Percentiles rank a stretch among this genome's conserved stretches.
phyloP scores from a whole-genome alignment of 2,113 vertebrate species.

The Boulengerochromis microlepis region DNA sequence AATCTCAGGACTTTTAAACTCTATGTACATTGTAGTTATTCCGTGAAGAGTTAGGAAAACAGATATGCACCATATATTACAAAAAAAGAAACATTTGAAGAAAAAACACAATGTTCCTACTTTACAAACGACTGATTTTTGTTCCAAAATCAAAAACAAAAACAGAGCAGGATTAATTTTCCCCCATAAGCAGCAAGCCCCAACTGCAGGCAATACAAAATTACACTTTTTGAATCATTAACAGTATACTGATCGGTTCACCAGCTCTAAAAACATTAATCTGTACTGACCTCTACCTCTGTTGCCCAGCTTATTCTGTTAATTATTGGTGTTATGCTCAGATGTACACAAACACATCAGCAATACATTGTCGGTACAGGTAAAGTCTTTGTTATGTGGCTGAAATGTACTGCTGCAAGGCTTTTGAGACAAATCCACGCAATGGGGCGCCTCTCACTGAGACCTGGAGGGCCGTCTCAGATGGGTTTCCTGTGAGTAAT shows the following conservation, averaged over 20 bases:
- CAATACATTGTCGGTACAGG: constrained; percentile 11
- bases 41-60: constrained; percentile 43
- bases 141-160: constrained; percentile 30
- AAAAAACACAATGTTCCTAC: constrained; percentile 45
- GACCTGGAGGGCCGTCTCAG: constrained; percentile 39
- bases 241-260: constrained; percentile 27
- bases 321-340: constrained; percentile 36
- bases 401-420: constrained; percentile 27
- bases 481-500: constrained; percentile 10
- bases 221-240: constrained; percentile 51
- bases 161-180: constrained; percentile 40
- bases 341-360: constrained; percentile 29
- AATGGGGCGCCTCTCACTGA: constrained; percentile 13
- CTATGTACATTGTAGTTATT: constrained; percentile 49
- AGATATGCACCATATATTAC: constrained; percentile 21
- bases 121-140: constrained; percentile 53
- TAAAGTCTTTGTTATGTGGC: not conserved
- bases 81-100: not conserved
- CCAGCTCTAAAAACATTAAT: constrained; percentile 14
- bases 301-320: constrained; percentile 16
- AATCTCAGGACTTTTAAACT: constrained; percentile 16
- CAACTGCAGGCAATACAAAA: constrained; percentile 62
- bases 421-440: constrained; percentile 29
- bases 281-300: constrained; percentile 17
- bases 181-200: constrained; percentile 69